Evolutionary conservation across 2,113 vertebrate genomes (phyloP).

Genomic region (Pelobates fuscus): DNA sequence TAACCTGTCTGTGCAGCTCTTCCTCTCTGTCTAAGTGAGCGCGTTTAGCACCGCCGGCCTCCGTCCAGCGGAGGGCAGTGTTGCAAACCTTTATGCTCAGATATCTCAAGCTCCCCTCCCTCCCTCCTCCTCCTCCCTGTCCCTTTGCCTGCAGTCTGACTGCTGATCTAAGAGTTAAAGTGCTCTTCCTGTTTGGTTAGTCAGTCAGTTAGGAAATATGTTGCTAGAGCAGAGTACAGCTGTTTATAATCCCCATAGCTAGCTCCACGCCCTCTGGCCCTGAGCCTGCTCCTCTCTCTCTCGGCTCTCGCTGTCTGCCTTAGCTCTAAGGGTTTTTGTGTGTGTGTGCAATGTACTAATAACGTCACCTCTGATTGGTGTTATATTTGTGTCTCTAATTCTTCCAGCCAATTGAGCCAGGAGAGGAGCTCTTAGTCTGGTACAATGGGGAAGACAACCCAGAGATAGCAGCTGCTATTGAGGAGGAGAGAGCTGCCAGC

Average conservation of each 20-base stretch:
- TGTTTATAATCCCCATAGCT: constrained; percentile 54
- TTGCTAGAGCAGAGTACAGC: constrained; percentile 54
- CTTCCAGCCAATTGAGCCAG: constrained; percentile 85
- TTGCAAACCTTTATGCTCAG: neutral
- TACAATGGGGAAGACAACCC: constrained; percentile 96
- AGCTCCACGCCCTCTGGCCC: constrained; percentile 53
- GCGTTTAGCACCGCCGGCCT: constrained; percentile 50
- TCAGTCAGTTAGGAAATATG: constrained; percentile 48
- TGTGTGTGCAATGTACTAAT: constrained; percentile 63
- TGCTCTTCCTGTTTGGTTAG: constrained; percentile 57
- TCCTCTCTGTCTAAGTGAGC: too few relatives aligned
- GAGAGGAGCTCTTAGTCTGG: constrained; percentile 92
- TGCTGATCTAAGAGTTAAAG: constrained; percentile 27
- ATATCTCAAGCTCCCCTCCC: neutral
- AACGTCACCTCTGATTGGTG: constrained; percentile 76
- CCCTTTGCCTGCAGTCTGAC: neutral
- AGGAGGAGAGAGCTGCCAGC: constrained; percentile 85
- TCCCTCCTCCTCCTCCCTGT: neutral
- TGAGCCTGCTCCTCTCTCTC: constrained; percentile 59
- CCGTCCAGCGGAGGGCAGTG: constrained; percentile 57
- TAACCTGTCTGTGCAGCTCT: too few relatives aligned
- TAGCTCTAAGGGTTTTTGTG: too few relatives aligned
- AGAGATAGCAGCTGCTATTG: constrained; percentile 93
- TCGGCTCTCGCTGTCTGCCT: constrained; percentile 52
- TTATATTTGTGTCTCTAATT: constrained; percentile 68